phyloP scores from a whole-genome alignment of 2,888 invertebrate species.

The Epiperipatus broadwayi region DNA sequence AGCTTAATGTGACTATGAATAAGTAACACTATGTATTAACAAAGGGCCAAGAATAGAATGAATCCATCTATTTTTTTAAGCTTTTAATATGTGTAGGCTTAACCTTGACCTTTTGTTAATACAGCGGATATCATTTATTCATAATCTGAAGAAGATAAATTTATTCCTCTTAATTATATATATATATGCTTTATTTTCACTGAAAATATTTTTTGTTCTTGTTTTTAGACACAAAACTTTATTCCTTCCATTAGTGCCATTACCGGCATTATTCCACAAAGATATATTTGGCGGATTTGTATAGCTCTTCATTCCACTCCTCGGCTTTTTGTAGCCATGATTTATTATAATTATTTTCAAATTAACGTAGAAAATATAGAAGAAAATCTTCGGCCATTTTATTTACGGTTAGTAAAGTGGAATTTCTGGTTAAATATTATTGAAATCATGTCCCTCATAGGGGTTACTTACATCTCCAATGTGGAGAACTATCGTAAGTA shows the following conservation, averaged over 20 bases:
- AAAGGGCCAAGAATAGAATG: no score
- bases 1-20: no score
- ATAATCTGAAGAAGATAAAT: not conserved
- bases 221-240: constrained; percentile 65
- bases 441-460: constrained; percentile 66
- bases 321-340: constrained; percentile 63
- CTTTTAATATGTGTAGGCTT: not conserved
- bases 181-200: constrained; percentile 37
- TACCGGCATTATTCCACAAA: constrained; percentile 76
- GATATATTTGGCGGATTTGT: constrained; percentile 76
- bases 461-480: constrained; percentile 81
- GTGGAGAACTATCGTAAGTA: constrained; percentile 83
- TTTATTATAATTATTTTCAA: constrained; percentile 62
- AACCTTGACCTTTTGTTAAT: constrained; percentile 1
- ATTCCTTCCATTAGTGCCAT: constrained; percentile 89
- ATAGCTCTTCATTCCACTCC: constrained; percentile 80
- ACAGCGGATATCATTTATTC: constrained; percentile 5
- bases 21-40: no score
- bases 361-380: constrained; percentile 32
- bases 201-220: constrained; percentile 13
- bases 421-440: constrained; percentile 59
- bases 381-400: constrained; percentile 29
- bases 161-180: constrained; percentile 37
- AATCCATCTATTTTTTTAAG: not conserved
- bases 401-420: constrained; percentile 23